phyloP scores from a whole-genome alignment of 2,113 vertebrate species.

The Mirza zaza region DNA sequence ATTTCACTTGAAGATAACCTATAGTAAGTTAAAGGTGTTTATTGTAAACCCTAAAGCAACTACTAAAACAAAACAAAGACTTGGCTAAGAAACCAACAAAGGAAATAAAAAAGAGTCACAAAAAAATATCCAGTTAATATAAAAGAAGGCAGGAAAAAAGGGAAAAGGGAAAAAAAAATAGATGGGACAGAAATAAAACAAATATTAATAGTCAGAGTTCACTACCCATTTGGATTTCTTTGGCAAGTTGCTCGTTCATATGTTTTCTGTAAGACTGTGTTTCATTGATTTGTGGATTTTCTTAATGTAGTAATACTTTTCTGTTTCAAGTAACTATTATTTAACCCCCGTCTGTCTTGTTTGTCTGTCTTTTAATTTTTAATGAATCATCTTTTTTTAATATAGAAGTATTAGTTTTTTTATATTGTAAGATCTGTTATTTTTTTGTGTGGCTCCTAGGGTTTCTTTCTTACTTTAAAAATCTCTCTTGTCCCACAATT shows the following conservation, averaged over 20 bases:
- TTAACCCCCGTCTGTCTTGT: background rate
- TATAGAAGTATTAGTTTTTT: background rate
- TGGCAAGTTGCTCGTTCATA: background rate
- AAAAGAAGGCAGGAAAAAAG: background rate
- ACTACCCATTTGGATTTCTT: background rate
- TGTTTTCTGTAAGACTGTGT: background rate
- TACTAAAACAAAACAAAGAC: background rate
- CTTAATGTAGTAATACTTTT: background rate
- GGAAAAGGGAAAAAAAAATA: background rate
- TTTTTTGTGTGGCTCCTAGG: background rate
- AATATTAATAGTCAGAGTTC: background rate
- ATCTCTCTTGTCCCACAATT: background rate
- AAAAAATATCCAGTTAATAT: background rate
- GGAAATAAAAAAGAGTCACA: background rate
- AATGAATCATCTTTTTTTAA: background rate
- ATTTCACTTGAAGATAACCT: background rate
- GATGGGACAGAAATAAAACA: background rate
- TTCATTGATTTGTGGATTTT: background rate
- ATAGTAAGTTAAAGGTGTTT: background rate
- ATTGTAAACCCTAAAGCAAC: background rate
- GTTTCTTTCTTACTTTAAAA: background rate
- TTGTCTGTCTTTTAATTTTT: conserved; percentile 13
- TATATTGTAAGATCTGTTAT: background rate
- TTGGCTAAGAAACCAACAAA: background rate
- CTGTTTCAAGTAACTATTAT: background rate